Conservation (phyloP, 2,113 vertebrate species). For the Chaetops frenatus region DNA sequence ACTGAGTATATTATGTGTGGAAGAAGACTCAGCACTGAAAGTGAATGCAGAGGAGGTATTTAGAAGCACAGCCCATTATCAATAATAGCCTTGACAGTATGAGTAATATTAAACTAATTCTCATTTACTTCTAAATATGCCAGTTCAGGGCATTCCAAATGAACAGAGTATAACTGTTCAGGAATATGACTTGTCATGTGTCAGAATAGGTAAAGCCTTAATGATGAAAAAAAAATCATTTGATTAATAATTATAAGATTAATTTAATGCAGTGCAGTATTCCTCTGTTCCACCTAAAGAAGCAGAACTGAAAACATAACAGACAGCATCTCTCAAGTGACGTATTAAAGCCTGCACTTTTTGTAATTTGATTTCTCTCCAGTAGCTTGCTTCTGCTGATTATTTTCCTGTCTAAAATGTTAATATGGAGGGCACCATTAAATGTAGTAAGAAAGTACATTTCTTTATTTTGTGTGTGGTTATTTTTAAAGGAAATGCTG, state of each 20-base stretch:
- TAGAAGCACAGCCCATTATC: conserved; percentile 36
- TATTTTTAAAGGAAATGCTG: conserved; percentile 37
- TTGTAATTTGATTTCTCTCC: conserved; percentile 25
- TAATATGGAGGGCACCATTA: neutral
- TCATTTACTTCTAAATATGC: conserved; percentile 49
- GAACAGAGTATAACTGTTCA: conserved; percentile 34
- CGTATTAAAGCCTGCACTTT: conserved; percentile 15
- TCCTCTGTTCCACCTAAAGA: conserved; percentile 20
- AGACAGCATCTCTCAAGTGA: conserved; percentile 3
- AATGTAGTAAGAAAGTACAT: neutral
- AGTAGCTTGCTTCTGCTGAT: conserved; percentile 5
- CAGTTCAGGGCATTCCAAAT: conserved; percentile 41
- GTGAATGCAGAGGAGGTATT: conserved; percentile 26
- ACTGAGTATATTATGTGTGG: conserved; percentile 48
- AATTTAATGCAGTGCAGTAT: conserved; percentile 12
- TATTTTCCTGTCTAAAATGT: conserved; percentile 14
- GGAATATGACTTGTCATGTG: conserved; percentile 27
- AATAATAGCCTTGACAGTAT: conserved; percentile 19
- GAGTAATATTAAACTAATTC: conserved; percentile 31
- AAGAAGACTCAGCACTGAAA: neutral
- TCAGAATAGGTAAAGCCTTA: conserved; percentile 26
- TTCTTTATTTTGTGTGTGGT: conserved; percentile 26
- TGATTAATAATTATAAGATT: conserved; percentile 53
- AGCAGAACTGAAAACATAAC: conserved; percentile 8
- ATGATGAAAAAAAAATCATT: conserved; percentile 45